Evolutionary conservation across 2,888 invertebrate species (phyloP).

Genomic region (Conus canariensis): DNA sequence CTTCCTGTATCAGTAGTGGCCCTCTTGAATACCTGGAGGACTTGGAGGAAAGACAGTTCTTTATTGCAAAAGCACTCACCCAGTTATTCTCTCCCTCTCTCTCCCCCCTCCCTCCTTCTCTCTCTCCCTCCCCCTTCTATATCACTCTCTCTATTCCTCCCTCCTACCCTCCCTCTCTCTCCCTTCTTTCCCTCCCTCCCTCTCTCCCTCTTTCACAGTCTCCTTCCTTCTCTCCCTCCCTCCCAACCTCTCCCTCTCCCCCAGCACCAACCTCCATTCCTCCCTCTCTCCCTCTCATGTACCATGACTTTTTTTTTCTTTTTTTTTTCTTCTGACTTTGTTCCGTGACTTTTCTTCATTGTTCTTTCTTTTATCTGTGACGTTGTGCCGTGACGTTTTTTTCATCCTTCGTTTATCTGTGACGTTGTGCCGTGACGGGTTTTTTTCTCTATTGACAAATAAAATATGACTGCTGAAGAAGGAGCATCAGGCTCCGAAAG

Average conservation of each 20-base stretch:
- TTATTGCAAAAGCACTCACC: too few relatives aligned
- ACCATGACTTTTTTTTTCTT: not conserved
- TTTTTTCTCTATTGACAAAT: too few relatives aligned
- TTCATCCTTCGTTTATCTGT: too few relatives aligned
- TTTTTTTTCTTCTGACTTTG: not conserved
- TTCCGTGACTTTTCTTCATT: not conserved
- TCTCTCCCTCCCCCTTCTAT: not conserved
- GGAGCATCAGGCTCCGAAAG: too few relatives aligned
- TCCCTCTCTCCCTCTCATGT: not conserved
- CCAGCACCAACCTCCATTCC: not conserved
- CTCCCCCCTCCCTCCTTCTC: not conserved
- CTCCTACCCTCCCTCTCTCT: not conserved
- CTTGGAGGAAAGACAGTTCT: too few relatives aligned
- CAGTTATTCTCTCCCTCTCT: not conserved
- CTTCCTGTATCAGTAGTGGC: too few relatives aligned
- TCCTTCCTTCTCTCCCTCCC: not conserved
- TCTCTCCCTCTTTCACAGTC: not conserved
- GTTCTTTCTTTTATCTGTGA: not conserved
- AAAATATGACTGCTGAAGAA: too few relatives aligned
- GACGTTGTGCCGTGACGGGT: not conserved
- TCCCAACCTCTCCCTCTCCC: too few relatives aligned
- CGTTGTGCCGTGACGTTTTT: too few relatives aligned
- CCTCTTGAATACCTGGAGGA: too few relatives aligned
- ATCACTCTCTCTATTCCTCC: not conserved
- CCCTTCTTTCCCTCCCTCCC: not conserved